These are phyloP conservation scores for Dasysyrphus tricinctus DNA, from an alignment of 2,888 invertebrate species.

Conservation along the genomic window DNA sequence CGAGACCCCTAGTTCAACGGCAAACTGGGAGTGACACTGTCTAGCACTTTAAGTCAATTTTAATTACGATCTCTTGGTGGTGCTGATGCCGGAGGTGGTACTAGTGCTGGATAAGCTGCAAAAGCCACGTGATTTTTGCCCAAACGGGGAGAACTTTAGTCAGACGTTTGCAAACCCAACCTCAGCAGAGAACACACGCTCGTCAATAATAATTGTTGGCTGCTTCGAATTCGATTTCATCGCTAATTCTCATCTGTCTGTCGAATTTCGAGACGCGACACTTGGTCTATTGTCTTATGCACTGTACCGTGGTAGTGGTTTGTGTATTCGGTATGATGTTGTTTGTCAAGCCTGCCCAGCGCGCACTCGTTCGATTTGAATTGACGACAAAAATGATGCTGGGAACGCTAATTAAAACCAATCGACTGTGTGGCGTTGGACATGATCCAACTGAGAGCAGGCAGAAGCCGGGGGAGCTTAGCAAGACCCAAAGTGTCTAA, in stretches of 20 bases:
- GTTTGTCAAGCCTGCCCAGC: constrained; percentile 31
- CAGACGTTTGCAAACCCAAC: constrained; percentile 4
- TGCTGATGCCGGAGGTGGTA: constrained; percentile 38
- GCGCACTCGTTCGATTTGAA: constrained; percentile 51
- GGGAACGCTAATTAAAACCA: constrained; percentile 73
- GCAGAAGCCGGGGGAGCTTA: background rate
- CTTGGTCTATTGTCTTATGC: constrained; percentile 64
- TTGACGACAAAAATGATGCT: constrained; percentile 68
- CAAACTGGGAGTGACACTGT: constrained; percentile 75
- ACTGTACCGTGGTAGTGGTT: background rate
- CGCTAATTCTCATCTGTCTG: constrained; percentile 69
- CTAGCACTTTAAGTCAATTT: constrained; percentile 74
- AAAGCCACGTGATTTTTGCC: constrained; percentile 65
- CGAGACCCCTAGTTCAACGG: constrained; percentile 51
- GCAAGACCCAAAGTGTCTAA: background rate
- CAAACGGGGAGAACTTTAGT: constrained; percentile 27
- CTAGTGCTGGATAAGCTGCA: background rate
- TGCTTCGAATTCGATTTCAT: constrained; percentile 54
- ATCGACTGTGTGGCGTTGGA: constrained; percentile 69
- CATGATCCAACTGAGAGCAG: constrained; percentile 44
- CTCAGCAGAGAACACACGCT: constrained; percentile 21
- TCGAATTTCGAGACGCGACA: constrained; percentile 67
- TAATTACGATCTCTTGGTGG: constrained; percentile 71
- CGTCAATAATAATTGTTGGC: constrained; percentile 33
- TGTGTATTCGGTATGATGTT: constrained; percentile 29